Conservation (phyloP, 2,888 invertebrate species). For the Allygus modestus region DNA sequence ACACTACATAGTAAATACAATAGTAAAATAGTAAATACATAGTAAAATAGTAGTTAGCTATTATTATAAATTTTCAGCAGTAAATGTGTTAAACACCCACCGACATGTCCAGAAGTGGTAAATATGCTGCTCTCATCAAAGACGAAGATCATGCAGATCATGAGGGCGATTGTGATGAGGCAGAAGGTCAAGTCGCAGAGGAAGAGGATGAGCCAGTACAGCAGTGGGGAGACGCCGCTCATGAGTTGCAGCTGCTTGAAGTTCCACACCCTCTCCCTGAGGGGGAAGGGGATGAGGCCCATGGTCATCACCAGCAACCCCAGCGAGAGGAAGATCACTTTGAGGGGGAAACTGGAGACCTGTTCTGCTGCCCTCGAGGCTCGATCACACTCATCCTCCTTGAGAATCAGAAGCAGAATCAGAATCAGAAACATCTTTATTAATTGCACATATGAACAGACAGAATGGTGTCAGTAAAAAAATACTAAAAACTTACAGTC, state of each 20-base stretch:
- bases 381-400: constrained; percentile 31
- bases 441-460: too few species aligned
- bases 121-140: constrained; percentile 1
- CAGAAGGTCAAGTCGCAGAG: constrained; percentile 75
- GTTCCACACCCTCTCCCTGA: constrained; percentile 79
- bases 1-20: too few species aligned
- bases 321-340: constrained; percentile 60
- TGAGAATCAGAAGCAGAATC: background rate
- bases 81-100: too few species aligned
- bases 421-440: too few species aligned
- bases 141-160: constrained; percentile 30
- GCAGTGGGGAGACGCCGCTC: constrained; percentile 79
- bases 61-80: too few species aligned
- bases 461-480: background rate
- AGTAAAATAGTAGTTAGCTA: too few species aligned
- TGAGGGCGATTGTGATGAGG: constrained; percentile 60
- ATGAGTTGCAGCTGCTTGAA: constrained; percentile 83
- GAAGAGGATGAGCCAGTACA: constrained; percentile 82
- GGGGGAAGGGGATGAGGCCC: constrained; percentile 80
- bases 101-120: background rate
- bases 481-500: too few species aligned
- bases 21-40: too few species aligned
- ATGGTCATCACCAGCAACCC: constrained; percentile 75
- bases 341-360: background rate
- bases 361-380: background rate